A percentile compares a stretch with the other conserved stretches of the same genome.
Conservation (phyloP, 2,797 vertebrate genomes). For the Sylvia borin region DNA sequence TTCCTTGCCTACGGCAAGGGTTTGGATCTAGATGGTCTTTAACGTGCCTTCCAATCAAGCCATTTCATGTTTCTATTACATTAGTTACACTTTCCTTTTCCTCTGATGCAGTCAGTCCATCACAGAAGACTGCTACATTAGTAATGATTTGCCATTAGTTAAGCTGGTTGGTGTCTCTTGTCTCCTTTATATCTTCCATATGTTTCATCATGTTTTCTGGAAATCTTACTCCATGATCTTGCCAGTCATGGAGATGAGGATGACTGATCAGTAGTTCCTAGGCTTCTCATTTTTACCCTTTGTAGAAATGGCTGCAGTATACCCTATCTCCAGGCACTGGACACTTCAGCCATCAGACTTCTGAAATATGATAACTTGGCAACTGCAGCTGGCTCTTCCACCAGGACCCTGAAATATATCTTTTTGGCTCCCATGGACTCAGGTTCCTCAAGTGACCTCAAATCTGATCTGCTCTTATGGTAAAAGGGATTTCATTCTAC, state of each 20-base stretch:
- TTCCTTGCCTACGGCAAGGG: background rate
- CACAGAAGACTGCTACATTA: background rate
- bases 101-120: background rate
- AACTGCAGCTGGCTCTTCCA: background rate
- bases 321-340: background rate
- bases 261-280: background rate
- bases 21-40: background rate
- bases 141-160: background rate
- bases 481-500: background rate
- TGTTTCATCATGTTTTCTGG: background rate
- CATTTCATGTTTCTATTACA: background rate
- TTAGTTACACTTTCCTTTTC: background rate
- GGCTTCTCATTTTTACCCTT: background rate
- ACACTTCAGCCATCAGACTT: background rate
- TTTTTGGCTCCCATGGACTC: background rate
- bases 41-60: background rate
- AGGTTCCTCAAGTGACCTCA: background rate
- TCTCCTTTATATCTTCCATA: background rate
- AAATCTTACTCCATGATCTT: background rate
- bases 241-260: background rate
- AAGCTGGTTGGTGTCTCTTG: background rate
- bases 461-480: background rate
- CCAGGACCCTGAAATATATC: background rate
- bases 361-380: background rate
- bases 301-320: background rate